A percentile compares a stretch with the other conserved stretches of the same genome.
Evolutionary conservation across 2,888 invertebrate species (phyloP).

Genomic region (Eristalis pertinax): DNA sequence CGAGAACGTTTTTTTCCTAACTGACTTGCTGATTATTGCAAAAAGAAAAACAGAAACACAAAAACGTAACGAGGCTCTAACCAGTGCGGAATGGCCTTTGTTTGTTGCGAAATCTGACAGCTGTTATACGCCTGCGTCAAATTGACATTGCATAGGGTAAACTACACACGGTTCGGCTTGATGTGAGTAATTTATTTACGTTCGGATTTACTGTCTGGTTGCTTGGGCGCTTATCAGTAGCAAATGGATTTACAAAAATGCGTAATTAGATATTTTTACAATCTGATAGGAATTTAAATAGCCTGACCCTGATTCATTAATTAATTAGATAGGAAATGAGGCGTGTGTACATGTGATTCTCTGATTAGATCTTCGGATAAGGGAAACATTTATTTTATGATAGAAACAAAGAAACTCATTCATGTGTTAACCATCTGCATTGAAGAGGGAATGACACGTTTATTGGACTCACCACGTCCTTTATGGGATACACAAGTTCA

Average conservation of each 20-base stretch:
- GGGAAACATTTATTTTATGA: too few species aligned
- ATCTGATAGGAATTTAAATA: not conserved
- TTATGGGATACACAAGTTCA: too few species aligned
- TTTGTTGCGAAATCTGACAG: constrained; percentile 47
- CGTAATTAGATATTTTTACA: not conserved
- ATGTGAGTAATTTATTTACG: not conserved
- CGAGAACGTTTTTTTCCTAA: not conserved
- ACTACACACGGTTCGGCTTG: not conserved
- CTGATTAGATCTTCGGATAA: too few species aligned
- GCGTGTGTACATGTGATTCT: too few species aligned
- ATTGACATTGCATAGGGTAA: constrained; percentile 7
- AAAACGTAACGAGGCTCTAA: not conserved
- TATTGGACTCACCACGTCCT: too few species aligned
- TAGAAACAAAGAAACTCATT: too few species aligned
- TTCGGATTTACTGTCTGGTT: not conserved
- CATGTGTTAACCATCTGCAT: too few species aligned
- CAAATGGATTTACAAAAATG: not conserved
- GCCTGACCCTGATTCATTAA: not conserved
- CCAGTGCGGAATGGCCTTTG: constrained; percentile 5
- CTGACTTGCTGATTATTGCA: not conserved
- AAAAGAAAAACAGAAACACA: not conserved
- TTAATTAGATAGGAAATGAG: too few species aligned
- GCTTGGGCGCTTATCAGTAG: not conserved
- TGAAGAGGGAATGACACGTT: too few species aligned
- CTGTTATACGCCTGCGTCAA: not conserved